Base-by-base conservation (phyloP, 30 jellyfish, hydroid and myxozoan species). In the Clytia hemisphaerica region DNA sequence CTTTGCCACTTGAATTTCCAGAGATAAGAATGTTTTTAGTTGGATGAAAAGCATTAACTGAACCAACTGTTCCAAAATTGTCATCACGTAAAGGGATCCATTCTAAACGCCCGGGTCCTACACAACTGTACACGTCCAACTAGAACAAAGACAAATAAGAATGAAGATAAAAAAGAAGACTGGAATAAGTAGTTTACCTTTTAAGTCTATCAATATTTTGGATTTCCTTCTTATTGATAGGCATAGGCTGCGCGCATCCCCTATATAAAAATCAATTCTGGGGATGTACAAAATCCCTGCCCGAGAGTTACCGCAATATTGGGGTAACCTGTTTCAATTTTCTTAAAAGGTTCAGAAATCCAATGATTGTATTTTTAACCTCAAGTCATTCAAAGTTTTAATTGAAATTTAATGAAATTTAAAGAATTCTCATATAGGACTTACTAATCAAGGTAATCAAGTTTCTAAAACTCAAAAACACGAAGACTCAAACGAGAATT, bases 1-100 rank as follows among this genome's bases (percentile, higher is more conserved):
- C 84, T 44, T 81, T 80, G 12, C 98, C 98, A 80, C 93, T 74
- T 36, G 98, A 75, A 36, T 89, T 89, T 2, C 94, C 98, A 9
- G 93, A 89, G 42, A 82, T 91, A 14, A 89, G 33, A 12, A 89
- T 29, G 37, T 75, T 62, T 37, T 45, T 18, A 5, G 91, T 69
- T 24, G 98, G 98, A 63, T 89, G 98, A 45, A 80, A 89, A 30
- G 67, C 93, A 46, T 80, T 89, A 26, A 89, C 60, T 2, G 98
- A 89, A 9, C 78, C 58, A 19, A 89, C 94, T 18, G 94, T 71
- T 15, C 93, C 37, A 35, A 80, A 61, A 31, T 89, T 72, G 44
- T 89, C 98, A 62, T 74, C 77, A 0, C 51, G 51, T 35, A 78
- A 61, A 12, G 49, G 76, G 2, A 67, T 50, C n/a, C n/a, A n/a